Base-by-base conservation (phyloP, 2,113 vertebrate species). In the Tetrax tetrax region DNA sequence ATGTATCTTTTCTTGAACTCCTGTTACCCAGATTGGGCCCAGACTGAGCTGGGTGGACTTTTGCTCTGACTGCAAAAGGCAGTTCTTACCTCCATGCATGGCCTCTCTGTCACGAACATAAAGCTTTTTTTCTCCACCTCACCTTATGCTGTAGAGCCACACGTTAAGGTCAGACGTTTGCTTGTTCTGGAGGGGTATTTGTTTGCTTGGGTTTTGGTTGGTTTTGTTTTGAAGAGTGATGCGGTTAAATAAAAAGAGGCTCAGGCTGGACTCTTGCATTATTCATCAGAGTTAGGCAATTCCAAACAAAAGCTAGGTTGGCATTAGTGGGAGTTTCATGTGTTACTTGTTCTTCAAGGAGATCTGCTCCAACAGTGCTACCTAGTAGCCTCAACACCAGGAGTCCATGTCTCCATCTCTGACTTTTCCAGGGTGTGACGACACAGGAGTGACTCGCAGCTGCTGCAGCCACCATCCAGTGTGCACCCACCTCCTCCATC, bases 231-330 rank as follows among this genome's bases (percentile, higher is more conserved):
- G 60, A 81, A 78, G 77, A 91, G 33, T 1, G 22, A 91, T 91
- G 65, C 0, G 6, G 91, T 91, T 61, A 89, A 96, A 87, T 56
- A 56, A 87, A 91, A 94, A 79, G 45, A 75, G 89, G 24, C 25
- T 4, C 57, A 71, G 87, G 72, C 53, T 94, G 89, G 77, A 87
- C 69, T 94, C 72, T n/a, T 94, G 64, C 38, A 90, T 93, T 96
- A 95, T 94, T 97, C 94, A 89, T 93, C 35, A 56, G 33, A 59
- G 66, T 96, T 94, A 93, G 63, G 93, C 88, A 96, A 96, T 87
- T 28, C 86, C 72, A 90, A 93, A 92, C 90, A 94, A 94, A 91
- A 90, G 43, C 43, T 83, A 95, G 89, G 92, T 57, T 95, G 89
- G 88, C 60, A 68, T 90, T 89, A 93, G 69, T 60, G 57, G 69